These are phyloP conservation scores for Heterocephalus glaber DNA, from an alignment of 2,113 vertebrate species.

Conservation along the genomic window DNA sequence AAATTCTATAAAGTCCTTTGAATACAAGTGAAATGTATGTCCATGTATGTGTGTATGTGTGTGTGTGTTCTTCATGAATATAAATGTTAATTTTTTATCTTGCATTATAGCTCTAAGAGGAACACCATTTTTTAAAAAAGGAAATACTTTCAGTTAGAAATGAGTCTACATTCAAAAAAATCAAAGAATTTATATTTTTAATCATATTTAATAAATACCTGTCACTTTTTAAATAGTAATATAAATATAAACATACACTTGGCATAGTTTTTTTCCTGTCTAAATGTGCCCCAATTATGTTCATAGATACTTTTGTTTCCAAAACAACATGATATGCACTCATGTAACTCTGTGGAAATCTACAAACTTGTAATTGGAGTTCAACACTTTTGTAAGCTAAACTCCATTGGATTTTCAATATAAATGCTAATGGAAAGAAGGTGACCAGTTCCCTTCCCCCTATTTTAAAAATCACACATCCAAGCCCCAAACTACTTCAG, in stretches of 20 bases:
- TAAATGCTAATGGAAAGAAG: slow-evolving; percentile 59
- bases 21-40: not conserved
- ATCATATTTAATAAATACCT: slow-evolving; percentile 26
- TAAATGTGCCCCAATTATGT: slow-evolving; percentile 29
- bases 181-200: slow-evolving; percentile 18
- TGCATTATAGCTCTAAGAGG: not conserved
- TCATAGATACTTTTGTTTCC: slow-evolving; percentile 54
- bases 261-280: not conserved
- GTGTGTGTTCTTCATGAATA: not conserved
- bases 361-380: slow-evolving; percentile 36
- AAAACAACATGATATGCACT: slow-evolving; percentile 48
- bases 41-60: not conserved
- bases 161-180: not conserved
- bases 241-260: slow-evolving; percentile 1
- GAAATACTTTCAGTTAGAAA: not conserved
- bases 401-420: slow-evolving; percentile 34
- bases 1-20: not conserved
- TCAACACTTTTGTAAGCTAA: not conserved
- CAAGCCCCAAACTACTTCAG: not conserved
- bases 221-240: slow-evolving; percentile 2
- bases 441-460: not conserved
- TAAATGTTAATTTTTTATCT: not conserved
- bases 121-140: not conserved
- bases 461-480: slow-evolving; percentile 33
- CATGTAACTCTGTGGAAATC: slow-evolving; percentile 4